These are phyloP conservation scores for Zapornia atra DNA, from an alignment of 2,113 vertebrate species.

Conservation along the genomic window DNA sequence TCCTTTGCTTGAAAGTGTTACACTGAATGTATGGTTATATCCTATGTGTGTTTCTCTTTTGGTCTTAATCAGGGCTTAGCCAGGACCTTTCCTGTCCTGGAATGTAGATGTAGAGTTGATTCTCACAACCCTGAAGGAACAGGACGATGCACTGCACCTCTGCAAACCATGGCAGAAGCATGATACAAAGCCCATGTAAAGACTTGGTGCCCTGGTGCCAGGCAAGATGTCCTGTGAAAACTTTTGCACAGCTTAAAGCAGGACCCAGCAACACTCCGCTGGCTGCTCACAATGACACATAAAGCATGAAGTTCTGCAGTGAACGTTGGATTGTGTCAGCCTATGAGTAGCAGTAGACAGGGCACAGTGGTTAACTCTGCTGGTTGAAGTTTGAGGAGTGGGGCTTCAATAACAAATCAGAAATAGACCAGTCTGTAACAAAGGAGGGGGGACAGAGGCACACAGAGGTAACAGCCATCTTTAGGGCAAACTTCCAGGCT, in stretches of 20 bases:
- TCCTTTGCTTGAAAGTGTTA: background rate
- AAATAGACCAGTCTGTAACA: background rate
- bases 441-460: fast-evolving
- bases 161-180: background rate
- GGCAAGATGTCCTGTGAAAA: background rate
- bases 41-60: background rate
- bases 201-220: background rate
- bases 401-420: background rate
- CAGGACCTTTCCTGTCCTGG: background rate
- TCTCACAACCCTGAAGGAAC: background rate
- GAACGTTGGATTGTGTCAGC: background rate
- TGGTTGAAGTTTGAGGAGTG: background rate
- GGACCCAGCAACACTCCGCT: background rate
- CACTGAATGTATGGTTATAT: background rate
- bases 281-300: background rate
- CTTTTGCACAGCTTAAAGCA: background rate
- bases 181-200: background rate
- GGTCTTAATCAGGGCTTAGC: background rate
- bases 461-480: background rate
- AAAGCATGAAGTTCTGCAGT: background rate
- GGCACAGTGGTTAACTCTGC: background rate
- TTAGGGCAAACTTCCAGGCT: background rate
- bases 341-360: background rate
- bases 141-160: background rate
- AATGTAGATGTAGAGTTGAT: background rate